phyloP scores from a whole-genome alignment of 2,113 vertebrate species.

The Chaetura pelagica region DNA sequence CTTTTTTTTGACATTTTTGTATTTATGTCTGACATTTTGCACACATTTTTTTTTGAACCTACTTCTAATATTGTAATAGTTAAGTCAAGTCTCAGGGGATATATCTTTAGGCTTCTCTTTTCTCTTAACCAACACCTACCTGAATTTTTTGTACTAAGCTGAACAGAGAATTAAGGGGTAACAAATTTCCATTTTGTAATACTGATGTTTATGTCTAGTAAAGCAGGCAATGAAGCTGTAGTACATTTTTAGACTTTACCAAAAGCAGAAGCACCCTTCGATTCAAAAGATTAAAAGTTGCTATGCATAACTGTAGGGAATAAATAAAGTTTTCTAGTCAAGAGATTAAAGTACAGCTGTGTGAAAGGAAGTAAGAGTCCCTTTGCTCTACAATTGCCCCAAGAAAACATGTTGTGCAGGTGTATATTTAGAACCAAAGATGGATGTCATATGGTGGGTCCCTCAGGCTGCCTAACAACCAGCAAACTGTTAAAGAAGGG shows the following conservation, averaged over 20 bases:
- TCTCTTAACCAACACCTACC: not conserved
- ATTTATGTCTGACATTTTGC: not conserved
- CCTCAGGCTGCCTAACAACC: slow-evolving; percentile 6
- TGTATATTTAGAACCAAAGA: slow-evolving; percentile 31
- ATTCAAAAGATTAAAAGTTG: not conserved
- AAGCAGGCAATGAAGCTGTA: not conserved
- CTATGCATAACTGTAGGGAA: not conserved
- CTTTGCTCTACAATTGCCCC: slow-evolving; percentile 19
- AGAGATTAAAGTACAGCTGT: not conserved
- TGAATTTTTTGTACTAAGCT: not conserved
- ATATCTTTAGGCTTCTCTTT: not conserved
- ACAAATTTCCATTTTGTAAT: not conserved
- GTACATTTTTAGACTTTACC: not conserved
- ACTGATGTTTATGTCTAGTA: not conserved
- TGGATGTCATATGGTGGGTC: slow-evolving; percentile 29
- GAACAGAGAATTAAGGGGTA: not conserved
- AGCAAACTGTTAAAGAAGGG: slow-evolving; percentile 18
- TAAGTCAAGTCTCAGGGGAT: not conserved
- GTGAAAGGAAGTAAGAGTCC: slow-evolving; percentile 3
- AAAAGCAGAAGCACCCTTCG: not conserved
- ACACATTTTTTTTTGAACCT: not conserved
- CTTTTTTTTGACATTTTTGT: not conserved
- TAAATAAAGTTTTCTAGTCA: not conserved
- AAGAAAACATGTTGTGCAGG: slow-evolving; percentile 34
- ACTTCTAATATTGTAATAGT: not conserved